Evolutionary conservation across 92 coral and sea anemone species (phyloP).

Genomic region (Phymanthus crucifer): DNA sequence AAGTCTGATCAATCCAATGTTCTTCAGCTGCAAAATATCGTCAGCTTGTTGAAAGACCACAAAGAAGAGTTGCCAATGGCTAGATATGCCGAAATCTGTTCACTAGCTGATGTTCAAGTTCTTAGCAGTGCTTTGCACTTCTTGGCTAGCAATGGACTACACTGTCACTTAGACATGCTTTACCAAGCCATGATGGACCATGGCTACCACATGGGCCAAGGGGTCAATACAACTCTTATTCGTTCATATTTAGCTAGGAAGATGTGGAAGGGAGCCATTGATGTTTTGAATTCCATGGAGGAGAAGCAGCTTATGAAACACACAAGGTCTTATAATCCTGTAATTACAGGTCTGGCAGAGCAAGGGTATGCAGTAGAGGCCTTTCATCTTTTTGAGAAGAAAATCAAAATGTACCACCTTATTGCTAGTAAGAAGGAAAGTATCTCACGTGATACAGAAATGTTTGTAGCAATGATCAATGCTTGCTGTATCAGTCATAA

Average conservation of each 20-base stretch:
- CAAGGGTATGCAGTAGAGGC: conserved; percentile 58
- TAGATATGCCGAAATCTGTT: conserved; percentile 19
- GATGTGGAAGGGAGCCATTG: conserved; percentile 60
- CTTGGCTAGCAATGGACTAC: conserved; percentile 47
- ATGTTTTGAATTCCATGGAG: conserved; percentile 47
- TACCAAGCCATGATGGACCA: conserved; percentile 48
- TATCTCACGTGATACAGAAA: conserved; percentile 53
- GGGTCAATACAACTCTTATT: conserved; percentile 73
- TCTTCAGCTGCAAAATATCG: conserved; percentile 8
- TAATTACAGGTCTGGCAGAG: conserved; percentile 69
- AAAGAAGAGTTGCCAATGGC: conserved; percentile 14
- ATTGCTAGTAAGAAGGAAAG: conserved; percentile 46
- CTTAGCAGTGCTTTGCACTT: conserved; percentile 58
- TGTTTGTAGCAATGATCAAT: conserved; percentile 72
- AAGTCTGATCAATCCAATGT: background rate
- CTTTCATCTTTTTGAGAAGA: conserved; percentile 78
- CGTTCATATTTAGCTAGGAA: conserved; percentile 78
- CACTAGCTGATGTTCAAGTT: conserved; percentile 19
- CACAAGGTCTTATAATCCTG: conserved; percentile 70
- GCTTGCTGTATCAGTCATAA: conserved; percentile 38
- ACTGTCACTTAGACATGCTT: conserved; percentile 65
- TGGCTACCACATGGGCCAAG: conserved; percentile 67
- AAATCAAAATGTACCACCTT: conserved; percentile 46
- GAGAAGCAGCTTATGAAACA: conserved; percentile 53
- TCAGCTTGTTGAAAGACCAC: background rate